Evolutionary conservation across 2,888 invertebrate species (phyloP).

Genomic region (Mycalesis mineus): DNA sequence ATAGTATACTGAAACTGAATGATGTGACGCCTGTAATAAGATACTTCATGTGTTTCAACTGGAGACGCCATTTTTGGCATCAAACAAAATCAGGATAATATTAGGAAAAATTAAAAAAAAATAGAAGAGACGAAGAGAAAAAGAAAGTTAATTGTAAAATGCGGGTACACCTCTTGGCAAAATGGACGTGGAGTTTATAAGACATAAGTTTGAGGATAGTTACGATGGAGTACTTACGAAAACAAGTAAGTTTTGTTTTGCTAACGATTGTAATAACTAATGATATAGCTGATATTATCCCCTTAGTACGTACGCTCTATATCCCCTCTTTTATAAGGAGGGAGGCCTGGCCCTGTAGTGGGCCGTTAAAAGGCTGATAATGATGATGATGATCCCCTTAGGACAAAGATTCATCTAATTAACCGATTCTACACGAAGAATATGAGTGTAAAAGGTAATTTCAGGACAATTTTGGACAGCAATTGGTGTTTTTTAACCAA

Average conservation of each 20-base stretch:
- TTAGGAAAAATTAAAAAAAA: not conserved
- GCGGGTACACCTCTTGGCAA: not conserved
- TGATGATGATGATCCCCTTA: no score
- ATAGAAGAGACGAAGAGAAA: not conserved
- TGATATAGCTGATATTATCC: no score
- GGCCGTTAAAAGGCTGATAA: no score
- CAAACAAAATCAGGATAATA: not conserved
- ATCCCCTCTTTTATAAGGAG: no score
- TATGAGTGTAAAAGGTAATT: no score
- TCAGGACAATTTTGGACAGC: no score
- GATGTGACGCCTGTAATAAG: constrained; percentile 25
- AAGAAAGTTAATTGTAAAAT: not conserved
- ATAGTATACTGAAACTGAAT: constrained; percentile 20
- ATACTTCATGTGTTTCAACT: constrained; percentile 17
- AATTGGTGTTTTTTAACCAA: no score
- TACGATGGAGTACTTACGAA: constrained; percentile 54
- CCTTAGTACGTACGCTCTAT: no score
- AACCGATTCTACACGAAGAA: no score
- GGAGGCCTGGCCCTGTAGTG: no score
- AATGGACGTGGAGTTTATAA: constrained; percentile 63
- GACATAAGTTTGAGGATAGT: constrained; percentile 55
- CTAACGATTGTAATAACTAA: no score
- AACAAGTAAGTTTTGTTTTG: constrained; percentile 45
- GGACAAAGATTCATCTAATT: no score
- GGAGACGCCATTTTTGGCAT: constrained; percentile 12